Evolutionary conservation across 2,113 vertebrate species (phyloP).

Genomic region (Felis chaus): DNA sequence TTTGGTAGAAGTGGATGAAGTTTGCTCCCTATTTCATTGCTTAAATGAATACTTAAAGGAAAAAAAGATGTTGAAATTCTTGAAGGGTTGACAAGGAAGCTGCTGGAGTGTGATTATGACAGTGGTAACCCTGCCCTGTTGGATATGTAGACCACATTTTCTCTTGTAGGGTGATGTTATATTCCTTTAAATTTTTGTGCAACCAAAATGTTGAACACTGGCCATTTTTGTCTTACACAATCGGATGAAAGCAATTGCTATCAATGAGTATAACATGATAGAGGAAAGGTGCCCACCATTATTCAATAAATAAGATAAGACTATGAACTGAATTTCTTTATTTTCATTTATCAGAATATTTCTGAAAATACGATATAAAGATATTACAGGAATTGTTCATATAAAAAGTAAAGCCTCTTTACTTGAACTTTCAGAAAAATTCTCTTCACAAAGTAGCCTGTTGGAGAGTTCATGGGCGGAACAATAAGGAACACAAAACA

Average conservation of each 20-base stretch:
- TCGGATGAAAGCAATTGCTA: neutral
- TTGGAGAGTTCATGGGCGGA: neutral
- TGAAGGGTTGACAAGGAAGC: neutral
- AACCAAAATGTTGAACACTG: neutral
- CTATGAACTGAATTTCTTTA: neutral
- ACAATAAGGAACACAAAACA: neutral
- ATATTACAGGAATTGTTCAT: neutral
- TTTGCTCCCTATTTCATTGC: neutral
- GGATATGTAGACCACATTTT: neutral
- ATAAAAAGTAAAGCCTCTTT: neutral
- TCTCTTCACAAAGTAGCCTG: neutral
- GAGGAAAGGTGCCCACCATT: neutral
- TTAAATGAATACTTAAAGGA: neutral
- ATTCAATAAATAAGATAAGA: neutral
- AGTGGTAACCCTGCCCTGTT: neutral
- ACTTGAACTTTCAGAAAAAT: neutral
- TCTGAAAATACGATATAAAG: neutral
- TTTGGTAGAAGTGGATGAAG: neutral
- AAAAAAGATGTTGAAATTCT: neutral
- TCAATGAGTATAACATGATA: neutral
- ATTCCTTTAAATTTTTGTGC: neutral
- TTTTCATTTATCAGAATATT: neutral
- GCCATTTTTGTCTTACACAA: neutral
- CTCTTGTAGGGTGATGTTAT: neutral
- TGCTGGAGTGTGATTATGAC: neutral